Conservation (phyloP, 2,797 vertebrate genomes). For the Syngnathus rostellatus region DNA sequence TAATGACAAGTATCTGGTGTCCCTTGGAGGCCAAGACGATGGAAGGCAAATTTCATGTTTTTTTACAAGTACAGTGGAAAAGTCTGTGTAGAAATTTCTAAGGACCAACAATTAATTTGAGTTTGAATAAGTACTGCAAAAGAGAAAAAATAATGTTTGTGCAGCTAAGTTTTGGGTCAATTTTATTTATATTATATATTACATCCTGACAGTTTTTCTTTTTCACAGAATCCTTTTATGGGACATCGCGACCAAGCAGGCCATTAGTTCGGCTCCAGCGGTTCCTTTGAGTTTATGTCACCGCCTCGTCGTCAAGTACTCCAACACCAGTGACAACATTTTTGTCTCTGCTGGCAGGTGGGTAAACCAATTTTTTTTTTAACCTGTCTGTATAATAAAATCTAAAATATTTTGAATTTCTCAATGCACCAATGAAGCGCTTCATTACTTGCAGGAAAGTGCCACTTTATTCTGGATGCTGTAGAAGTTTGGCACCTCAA, state of each 20-base stretch:
- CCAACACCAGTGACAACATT: conserved; percentile 67
- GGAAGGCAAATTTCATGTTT: conserved; percentile 67
- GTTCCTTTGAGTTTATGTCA: conserved; percentile 66
- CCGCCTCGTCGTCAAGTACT: conserved; percentile 65
- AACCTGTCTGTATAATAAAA: neutral
- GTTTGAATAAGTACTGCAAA: no score
- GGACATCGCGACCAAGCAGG: conserved; percentile 72
- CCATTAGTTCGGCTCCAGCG: conserved; percentile 78
- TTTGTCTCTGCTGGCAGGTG: conserved; percentile 86
- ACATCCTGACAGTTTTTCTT: neutral
- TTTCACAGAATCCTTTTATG: conserved; percentile 79
- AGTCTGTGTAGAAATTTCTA: neutral
- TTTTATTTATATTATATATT: conserved; percentile 1
- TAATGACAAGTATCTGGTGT: conserved; percentile 78
- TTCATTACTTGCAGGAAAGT: no score
- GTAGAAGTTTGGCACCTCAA: neutral
- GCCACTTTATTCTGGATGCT: no score
- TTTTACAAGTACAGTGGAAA: neutral
- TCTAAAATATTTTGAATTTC: neutral
- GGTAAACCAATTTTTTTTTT: conserved; percentile 28
- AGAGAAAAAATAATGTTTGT: no score
- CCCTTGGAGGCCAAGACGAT: conserved; percentile 85
- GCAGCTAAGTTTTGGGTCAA: no score
- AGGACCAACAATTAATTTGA: no score
- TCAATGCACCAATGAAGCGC: neutral